Base-by-base conservation (phyloP, 2,888 invertebrate species). In the Muscina levida region DNA sequence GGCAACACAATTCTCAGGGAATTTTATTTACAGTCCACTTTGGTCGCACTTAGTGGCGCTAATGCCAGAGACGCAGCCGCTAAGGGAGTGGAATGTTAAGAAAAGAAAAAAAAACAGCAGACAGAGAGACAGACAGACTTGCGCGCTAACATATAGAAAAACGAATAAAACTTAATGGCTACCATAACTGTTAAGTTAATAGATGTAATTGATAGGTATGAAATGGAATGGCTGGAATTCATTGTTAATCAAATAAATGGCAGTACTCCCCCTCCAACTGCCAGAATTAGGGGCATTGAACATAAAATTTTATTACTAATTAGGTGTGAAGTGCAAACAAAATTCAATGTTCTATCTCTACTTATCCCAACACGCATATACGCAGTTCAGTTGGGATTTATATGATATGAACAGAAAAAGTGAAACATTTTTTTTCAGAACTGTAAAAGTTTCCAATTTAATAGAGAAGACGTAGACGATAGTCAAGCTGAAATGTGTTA, bases 251-350 rank as follows among this genome's bases (percentile, higher is more conserved):
- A 82, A 81, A 82, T 72, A 83, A 44, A 72, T 71, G 48, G 39
- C 17, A 15, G 19, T 48, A 13, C 39, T 68, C n/a, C 5, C n/a
- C 8, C 22, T 8, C n/a, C 51, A 22, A 3, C 53, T 24, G 24
- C 53, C 24, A 24, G 22, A n/a, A n/a, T n/a, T n/a, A n/a, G n/a
- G n/a, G n/a, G 22, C 2, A 42, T 70, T 68, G 39, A 74, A 62
- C 89, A 88, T 88, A 86, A 84, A 88, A 88, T 89, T 88, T 88
- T 88, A 88, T 89, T 89, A 89, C 88, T 88, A 88, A 88, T 88
- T 85, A 85, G 88, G 88, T 88, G 88, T 88, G 89, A 88, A 88
- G 85, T 86, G 87, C 85, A 81, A 78, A 46, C 70, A 82, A 31
- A 31, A 31, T 31, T 31, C 31, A 31, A 5, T 31, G 3, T 8